Percentiles rank a stretch among this genome's conserved stretches.
phyloP scores from a whole-genome alignment of 2,888 invertebrate genomes.

The Pachymerium ferrugineum region DNA sequence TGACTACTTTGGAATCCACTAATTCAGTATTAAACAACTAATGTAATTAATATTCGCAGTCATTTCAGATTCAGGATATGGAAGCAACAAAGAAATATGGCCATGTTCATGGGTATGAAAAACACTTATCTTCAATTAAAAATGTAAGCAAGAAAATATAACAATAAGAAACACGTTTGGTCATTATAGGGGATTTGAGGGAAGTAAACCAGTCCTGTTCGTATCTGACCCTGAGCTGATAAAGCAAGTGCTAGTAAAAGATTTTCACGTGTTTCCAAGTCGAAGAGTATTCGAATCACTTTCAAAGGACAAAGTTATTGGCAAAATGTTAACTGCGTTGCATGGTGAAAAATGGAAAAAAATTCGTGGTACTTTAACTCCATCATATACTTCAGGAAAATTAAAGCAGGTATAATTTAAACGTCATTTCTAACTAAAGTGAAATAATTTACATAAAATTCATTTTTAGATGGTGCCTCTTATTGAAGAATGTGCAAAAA shows the following conservation, averaged over 20 bases:
- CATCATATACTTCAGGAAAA: neutral
- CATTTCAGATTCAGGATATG: neutral
- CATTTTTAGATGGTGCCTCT: neutral
- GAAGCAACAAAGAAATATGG: neutral
- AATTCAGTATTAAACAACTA: too few relatives aligned
- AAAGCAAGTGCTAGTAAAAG: slow-evolving; percentile 20
- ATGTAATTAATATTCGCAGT: too few relatives aligned
- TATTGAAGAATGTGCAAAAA: slow-evolving; percentile 21
- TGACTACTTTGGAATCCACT: too few relatives aligned
- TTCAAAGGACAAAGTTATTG: too few relatives aligned
- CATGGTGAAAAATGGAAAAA: neutral
- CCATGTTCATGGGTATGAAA: neutral
- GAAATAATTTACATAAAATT: neutral
- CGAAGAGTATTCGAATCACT: too few relatives aligned
- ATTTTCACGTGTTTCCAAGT: slow-evolving; percentile 19
- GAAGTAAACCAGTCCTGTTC: neutral
- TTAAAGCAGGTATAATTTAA: neutral
- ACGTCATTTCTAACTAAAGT: too few relatives aligned
- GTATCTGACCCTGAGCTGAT: slow-evolving; percentile 23
- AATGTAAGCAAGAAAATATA: too few relatives aligned
- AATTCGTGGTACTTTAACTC: neutral
- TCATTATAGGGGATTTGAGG: slow-evolving; percentile 29
- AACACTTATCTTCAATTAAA: too few relatives aligned
- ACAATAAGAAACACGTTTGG: too few relatives aligned
- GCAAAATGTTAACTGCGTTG: neutral